Evolutionary conservation across 2,113 vertebrate species (phyloP).

Genomic region (Helogale parvula): DNA sequence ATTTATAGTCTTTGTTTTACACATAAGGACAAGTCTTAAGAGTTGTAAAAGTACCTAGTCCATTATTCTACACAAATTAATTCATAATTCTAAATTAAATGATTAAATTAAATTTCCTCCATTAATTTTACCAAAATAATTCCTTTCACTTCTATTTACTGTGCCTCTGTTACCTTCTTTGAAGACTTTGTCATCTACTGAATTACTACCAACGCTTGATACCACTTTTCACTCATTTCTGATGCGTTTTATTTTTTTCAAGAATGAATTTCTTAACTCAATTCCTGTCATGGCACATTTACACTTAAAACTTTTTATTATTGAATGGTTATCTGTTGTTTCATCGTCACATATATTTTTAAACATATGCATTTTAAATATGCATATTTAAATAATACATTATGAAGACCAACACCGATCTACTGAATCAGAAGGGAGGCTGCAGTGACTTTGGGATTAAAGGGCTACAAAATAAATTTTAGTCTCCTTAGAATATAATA

Average conservation of each 20-base stretch:
- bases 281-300: background rate
- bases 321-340: background rate
- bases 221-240: background rate
- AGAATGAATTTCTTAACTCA: background rate
- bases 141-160: background rate
- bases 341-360: background rate
- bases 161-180: background rate
- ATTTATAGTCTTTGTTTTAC: background rate
- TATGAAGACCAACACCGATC: background rate
- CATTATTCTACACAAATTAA: background rate
- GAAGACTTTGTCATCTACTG: background rate
- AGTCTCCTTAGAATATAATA: background rate
- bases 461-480: background rate
- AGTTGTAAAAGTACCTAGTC: background rate
- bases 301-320: background rate
- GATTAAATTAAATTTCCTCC: background rate
- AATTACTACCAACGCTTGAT: background rate
- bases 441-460: background rate
- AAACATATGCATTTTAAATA: background rate
- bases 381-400: background rate
- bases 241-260: background rate
- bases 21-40: background rate
- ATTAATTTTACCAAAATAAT: background rate
- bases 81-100: no score
- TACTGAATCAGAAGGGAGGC: background rate